Evolutionary conservation across 2,797 vertebrate genomes (phyloP).

Genomic region (Poeciliopsis presidionis): DNA sequence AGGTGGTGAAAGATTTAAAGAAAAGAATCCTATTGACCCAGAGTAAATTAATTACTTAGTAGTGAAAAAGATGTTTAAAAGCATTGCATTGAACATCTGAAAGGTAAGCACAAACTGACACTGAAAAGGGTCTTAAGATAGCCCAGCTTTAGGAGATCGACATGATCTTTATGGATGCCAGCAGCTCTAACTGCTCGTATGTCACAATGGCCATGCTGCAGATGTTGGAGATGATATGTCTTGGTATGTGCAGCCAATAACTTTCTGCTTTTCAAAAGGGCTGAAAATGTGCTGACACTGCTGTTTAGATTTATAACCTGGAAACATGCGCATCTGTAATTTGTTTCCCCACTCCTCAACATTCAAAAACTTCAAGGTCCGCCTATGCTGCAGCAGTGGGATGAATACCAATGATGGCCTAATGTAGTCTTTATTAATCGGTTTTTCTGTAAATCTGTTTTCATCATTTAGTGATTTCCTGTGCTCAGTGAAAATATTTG

Average conservation of each 20-base stretch:
- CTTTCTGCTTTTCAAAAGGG: conserved; percentile 37
- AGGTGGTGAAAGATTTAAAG: conserved; percentile 28
- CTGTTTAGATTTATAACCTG: conserved; percentile 49
- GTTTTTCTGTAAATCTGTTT: conserved; percentile 3
- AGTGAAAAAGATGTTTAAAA: conserved; percentile 9
- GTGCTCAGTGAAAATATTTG: not conserved
- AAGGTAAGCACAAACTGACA: conserved; percentile 26
- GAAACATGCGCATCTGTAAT: conserved; percentile 41
- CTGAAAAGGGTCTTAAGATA: conserved; percentile 42
- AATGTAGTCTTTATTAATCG: conserved; percentile 9
- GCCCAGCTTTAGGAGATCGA: conserved; percentile 19
- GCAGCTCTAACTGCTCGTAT: conserved; percentile 7
- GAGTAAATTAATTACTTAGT: conserved; percentile 33
- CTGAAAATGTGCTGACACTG: conserved; percentile 59
- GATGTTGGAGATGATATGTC: conserved; percentile 44
- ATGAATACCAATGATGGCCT: conserved; percentile 45
- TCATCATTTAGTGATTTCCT: conserved; percentile 25
- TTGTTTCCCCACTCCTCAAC: conserved; percentile 13
- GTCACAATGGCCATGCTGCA: conserved; percentile 20
- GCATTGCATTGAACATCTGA: not conserved
- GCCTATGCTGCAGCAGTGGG: conserved; percentile 4
- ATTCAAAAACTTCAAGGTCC: conserved; percentile 39
- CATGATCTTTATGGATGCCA: conserved; percentile 31
- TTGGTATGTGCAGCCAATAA: conserved; percentile 40
- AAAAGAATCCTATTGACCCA: conserved; percentile 13